phyloP scores from a whole-genome alignment of 2,888 invertebrate species.

The Dicyrtomina minuta region DNA sequence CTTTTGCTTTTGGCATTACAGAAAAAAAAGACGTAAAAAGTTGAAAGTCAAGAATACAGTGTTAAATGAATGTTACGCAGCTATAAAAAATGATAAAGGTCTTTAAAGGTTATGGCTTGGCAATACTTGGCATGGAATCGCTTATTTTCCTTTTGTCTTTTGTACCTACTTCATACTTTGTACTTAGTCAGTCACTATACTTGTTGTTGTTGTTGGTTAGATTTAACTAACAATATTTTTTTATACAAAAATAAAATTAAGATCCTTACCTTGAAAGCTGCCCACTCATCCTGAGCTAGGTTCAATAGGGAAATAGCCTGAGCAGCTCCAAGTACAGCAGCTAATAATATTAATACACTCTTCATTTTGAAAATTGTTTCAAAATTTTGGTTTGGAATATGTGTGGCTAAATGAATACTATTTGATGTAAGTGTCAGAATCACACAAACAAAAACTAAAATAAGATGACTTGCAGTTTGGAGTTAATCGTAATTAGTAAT shows the following conservation, averaged over 20 bases:
- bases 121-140: no score
- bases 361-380: conserved; percentile 1
- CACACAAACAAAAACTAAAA: no score
- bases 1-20: no score
- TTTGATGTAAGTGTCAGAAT: no score
- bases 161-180: not conserved
- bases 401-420: not conserved
- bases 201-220: not conserved
- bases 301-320: conserved; percentile 70
- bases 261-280: conserved; percentile 69
- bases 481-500: no score
- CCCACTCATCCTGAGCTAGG: conserved; percentile 74
- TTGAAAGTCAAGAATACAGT: no score
- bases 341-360: conserved; percentile 14
- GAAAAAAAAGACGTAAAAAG: no score
- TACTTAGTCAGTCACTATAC: not conserved
- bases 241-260: not conserved
- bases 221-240: not conserved
- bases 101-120: no score
- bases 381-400: not conserved
- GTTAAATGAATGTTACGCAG: no score
- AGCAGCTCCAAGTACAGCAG: conserved; percentile 18
- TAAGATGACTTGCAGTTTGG: no score
- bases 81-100: no score
- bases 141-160: not conserved